Conservation (phyloP, 2,113 vertebrate species). For the Isurus oxyrinchus region DNA sequence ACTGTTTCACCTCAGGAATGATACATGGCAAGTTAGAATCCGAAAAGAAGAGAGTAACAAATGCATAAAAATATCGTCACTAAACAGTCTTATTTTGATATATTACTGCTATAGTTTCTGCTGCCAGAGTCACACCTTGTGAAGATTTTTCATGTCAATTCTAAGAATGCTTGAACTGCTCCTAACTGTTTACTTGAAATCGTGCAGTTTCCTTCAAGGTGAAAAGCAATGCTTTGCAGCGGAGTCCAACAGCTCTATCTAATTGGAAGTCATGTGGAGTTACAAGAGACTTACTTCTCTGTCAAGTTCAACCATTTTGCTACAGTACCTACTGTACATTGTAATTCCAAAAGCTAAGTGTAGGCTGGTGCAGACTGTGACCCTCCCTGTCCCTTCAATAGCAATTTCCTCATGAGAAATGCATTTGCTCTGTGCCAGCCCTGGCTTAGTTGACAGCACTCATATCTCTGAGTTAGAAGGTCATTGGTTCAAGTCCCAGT, state of each 20-base stretch:
- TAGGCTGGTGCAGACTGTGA: background rate
- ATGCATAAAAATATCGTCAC: background rate
- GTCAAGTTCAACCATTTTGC: background rate
- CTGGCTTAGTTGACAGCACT: background rate
- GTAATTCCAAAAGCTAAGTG: background rate
- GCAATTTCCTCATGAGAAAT: background rate
- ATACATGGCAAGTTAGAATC: background rate
- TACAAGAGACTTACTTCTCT: background rate
- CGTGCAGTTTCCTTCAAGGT: background rate
- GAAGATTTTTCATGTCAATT: background rate
- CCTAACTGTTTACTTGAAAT: background rate
- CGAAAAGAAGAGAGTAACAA: background rate
- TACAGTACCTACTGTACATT: background rate
- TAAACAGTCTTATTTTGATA: background rate
- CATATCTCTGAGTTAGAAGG: background rate
- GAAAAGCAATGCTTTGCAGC: background rate
- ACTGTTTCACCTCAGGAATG: background rate
- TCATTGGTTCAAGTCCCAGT: background rate
- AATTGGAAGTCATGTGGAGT: conserved; percentile 9
- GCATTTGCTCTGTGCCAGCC: background rate
- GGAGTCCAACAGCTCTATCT: background rate
- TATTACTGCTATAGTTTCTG: background rate
- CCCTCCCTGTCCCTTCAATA: background rate
- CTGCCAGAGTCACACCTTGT: background rate
- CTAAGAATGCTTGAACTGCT: background rate